Percentiles rank a stretch among this genome's conserved stretches.
Evolutionary conservation across 2,888 invertebrate genomes (phyloP).

Genomic region (Drosophila paracracens): DNA sequence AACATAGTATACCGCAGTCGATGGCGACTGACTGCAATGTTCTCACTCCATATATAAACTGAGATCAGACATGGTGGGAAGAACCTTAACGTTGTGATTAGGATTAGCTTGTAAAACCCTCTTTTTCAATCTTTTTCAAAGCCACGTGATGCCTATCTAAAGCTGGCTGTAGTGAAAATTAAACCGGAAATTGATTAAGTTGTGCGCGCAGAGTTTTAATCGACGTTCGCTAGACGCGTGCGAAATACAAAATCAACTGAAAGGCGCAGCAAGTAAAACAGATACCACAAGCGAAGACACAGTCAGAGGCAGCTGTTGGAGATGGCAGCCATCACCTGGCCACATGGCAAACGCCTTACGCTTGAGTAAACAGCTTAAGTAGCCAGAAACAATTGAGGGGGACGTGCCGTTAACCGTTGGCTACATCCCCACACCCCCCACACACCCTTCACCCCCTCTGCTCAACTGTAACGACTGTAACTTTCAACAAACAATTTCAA

Average conservation of each 20-base stretch:
- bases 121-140: neutral
- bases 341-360: slow-evolving; percentile 29
- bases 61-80: neutral
- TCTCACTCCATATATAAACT: neutral
- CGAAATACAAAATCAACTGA: slow-evolving; percentile 61
- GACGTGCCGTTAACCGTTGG: neutral
- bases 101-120: neutral
- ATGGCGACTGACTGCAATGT: neutral
- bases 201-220: slow-evolving; percentile 58
- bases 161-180: slow-evolving; percentile 34
- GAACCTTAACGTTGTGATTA: neutral
- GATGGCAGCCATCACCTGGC: slow-evolving; percentile 43
- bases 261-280: neutral
- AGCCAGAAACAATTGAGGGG: slow-evolving; percentile 24
- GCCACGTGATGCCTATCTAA: slow-evolving; percentile 1
- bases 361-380: slow-evolving; percentile 43
- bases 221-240: slow-evolving; percentile 45
- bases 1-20: neutral
- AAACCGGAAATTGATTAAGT: slow-evolving; percentile 75
- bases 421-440: neutral
- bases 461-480: slow-evolving; percentile 13
- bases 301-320: slow-evolving; percentile 13
- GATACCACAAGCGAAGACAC: slow-evolving; percentile 6
- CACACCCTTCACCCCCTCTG: neutral
- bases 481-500: slow-evolving; percentile 34